phyloP scores from a whole-genome alignment of 2,113 vertebrate genomes.

The Carettochelys insculpta region DNA sequence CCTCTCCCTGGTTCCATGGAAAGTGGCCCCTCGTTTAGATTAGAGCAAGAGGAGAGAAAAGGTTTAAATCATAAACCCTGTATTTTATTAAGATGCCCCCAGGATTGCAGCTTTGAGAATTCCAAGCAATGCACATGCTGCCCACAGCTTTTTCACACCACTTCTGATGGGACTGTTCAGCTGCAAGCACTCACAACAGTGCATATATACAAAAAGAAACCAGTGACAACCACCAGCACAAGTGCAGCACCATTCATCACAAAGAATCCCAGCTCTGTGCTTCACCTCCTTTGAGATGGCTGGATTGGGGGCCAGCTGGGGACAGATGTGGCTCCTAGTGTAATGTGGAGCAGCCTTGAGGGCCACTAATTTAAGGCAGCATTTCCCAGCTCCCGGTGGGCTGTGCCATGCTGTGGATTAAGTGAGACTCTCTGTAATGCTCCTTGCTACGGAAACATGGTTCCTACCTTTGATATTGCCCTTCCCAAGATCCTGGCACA shows the following conservation, averaged over 20 bases:
- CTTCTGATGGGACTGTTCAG: neutral
- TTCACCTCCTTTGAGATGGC: neutral
- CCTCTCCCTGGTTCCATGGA: neutral
- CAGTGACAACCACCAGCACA: neutral
- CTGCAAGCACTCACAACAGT: neutral
- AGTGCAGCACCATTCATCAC: neutral
- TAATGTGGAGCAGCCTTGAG: neutral
- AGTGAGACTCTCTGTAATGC: neutral
- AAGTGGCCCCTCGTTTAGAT: neutral
- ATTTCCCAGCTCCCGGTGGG: neutral
- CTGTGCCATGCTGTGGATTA: neutral
- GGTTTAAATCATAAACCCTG: neutral
- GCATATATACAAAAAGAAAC: neutral
- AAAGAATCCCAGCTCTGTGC: neutral
- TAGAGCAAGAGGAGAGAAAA: neutral
- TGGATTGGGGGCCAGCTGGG: neutral
- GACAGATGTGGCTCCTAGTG: neutral
- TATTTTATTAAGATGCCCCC: neutral
- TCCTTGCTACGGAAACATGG: neutral
- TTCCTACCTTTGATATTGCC: neutral
- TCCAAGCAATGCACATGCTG: neutral
- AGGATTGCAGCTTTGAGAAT: neutral
- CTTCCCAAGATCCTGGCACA: neutral
- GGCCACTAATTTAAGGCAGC: neutral
- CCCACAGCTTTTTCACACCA: neutral